Base-by-base conservation (phyloP, 1,140 invertebrate genomes). In the Capitella teleta region DNA sequence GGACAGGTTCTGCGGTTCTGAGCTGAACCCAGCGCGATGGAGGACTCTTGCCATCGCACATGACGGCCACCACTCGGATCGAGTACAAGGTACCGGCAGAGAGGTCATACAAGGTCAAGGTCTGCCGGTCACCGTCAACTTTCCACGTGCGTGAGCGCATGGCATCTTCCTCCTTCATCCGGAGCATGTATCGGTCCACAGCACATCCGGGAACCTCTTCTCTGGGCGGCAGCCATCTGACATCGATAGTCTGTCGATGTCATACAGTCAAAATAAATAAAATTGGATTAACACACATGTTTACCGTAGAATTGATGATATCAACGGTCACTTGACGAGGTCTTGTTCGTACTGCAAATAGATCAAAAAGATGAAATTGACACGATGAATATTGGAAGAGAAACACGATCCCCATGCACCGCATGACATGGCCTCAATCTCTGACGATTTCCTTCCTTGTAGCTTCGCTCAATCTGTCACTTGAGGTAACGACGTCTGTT, bases 21-120 rank as follows among this genome's bases (percentile, higher is more conserved):
- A 34, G n/a, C 47, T 34, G 21, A n/a, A 48, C 12, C 47, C 47
- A 48, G n/a, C 25, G n/a, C 10, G 28, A 21, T 10, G 47, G 47
- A 5, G 23, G 23, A 28, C 47, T 28, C 47, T 48, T 48, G 16
- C 47, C 47, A 14, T 18, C 8, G 23, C 47, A 48, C 28, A 19
- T 34, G 12, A 48, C 25, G 28, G 47, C 47, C 30, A 48, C 18
- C 18, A 48, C n/a, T 18, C 47, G n/a, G 28, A 37, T 25, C 18
- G 21, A 19, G 47, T 48, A 48, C 12, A 5, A 6, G 28, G 28
- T 48, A 19, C 25, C 47, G 16, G 16, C 28, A 5, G 19, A 21
- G 30, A 48, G 47, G 47, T 48, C 32, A 23, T 48, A 34, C 6
- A 48, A 23, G 23, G 16, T 37, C 4, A 48, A 18, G 12, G 47